Base-by-base conservation (phyloP, 2,888 invertebrate species). In the Lepeophtheirus nordmannii region DNA sequence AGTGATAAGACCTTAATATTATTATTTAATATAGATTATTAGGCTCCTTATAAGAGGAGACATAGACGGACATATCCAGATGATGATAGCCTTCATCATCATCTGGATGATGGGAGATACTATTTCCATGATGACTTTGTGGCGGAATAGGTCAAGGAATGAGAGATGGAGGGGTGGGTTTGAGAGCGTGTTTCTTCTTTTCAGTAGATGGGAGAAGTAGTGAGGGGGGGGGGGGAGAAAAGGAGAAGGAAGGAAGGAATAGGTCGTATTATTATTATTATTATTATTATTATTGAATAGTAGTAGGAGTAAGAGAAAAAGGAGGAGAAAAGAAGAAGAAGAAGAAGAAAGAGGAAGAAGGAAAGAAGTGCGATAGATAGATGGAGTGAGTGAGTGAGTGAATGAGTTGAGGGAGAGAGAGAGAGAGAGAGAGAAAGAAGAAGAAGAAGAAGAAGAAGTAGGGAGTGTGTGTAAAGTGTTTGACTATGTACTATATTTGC, bases 391-490 rank as follows among this genome's bases (percentile, higher is more conserved):
- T n/a, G 5, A 30, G 30, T 30, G 30, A 30, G 30, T 30, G 20
- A 37, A 46, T n/a, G 53, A 46, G 53, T 46, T 46, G n/a, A 65
- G 58, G 57, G 65, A 23, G 65, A 12, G 65, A 58, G 60, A 62
- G 61, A 65, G 37, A 56, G 37, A 37, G 37, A 56, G 37, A 37
- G 53, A 46, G 53, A 46, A 41, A n/a, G n/a, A n/a, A n/a, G 64
- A 22, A 57, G 17, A 57, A 58, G 60, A 62, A 23, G 57, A n/a
- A 56, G 37, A 37, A 11, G 12, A 46, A 30, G 20, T n/a, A 53
- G 40, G 17, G 40, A 39, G 53, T 17, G 53, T 17, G 37, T 65
- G 10, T 46, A 11, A 17, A 62, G 17, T 38, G 59, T 58, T 37
- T 14, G n/a, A n/a, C 5, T 58, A 2, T 14, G 5, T 58, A n/a